These are phyloP conservation scores for Engraulis encrasicolus DNA, from an alignment of 2,113 vertebrate genomes.

Conservation along the genomic window DNA sequence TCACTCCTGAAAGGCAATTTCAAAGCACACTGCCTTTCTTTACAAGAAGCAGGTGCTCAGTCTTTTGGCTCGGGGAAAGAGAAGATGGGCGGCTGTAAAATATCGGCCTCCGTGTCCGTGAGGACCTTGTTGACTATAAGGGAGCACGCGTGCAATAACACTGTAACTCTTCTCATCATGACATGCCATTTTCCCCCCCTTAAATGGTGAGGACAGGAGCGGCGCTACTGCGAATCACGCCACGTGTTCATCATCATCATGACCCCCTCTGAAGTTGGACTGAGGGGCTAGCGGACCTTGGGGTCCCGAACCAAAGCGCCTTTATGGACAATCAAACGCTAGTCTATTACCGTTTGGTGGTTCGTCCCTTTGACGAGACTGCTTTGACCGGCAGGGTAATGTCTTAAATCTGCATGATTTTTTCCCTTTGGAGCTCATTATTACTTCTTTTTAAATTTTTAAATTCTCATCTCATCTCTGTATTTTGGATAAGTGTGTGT, in stretches of 20 bases:
- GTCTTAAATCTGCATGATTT: neutral
- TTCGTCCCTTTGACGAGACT: neutral
- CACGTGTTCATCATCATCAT: slow-evolving; percentile 27
- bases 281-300: slow-evolving; percentile 3
- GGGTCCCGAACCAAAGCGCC: neutral
- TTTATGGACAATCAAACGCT: neutral
- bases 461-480: too few species aligned
- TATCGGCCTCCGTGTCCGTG: slow-evolving; percentile 1
- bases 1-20: slow-evolving; percentile 11
- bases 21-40: neutral
- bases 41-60: slow-evolving; percentile 19
- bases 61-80: neutral
- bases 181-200: slow-evolving; percentile 23
- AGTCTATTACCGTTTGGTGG: neutral
- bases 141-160: slow-evolving; percentile 25
- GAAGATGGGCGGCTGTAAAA: slow-evolving; percentile 3
- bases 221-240: neutral
- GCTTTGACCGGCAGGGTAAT: neutral
- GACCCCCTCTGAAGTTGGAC: slow-evolving; percentile 27
- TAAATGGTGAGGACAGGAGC: neutral
- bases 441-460: neutral
- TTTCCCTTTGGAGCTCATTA: neutral
- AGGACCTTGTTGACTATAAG: slow-evolving; percentile 24
- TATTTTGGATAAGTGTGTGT: neutral
- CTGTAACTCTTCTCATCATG: slow-evolving; percentile 34